These are phyloP conservation scores for Nothobranchius kuhntae DNA, from an alignment of 2,113 vertebrate species.

Conservation along the genomic window DNA sequence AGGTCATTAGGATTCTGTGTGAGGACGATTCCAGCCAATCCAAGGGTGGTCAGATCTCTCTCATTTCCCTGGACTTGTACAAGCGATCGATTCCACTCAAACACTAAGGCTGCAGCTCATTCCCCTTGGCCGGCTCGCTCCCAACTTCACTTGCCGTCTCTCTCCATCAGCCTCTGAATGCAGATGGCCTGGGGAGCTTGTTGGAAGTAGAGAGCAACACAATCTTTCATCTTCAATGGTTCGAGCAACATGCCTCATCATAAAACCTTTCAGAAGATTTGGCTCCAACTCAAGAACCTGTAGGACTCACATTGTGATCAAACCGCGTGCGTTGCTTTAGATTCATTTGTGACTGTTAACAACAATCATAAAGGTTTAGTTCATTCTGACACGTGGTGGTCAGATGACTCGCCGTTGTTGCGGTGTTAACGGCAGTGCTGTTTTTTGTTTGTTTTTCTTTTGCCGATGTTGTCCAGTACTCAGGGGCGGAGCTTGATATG, in stretches of 20 bases:
- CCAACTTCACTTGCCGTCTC: constrained; percentile 28
- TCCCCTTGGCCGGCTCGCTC: constrained; percentile 17
- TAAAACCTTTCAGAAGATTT: constrained; percentile 10
- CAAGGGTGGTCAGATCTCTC: constrained; percentile 56
- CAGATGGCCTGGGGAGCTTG: constrained; percentile 30
- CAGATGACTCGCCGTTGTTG: too few relatives aligned
- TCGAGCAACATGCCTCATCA: neutral
- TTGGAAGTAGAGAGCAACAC: constrained; percentile 5
- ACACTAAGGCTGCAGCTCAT: constrained; percentile 50
- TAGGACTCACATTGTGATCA: neutral
- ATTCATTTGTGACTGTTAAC: too few relatives aligned
- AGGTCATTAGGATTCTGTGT: constrained; percentile 40
- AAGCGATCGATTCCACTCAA: constrained; percentile 66
- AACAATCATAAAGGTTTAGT: too few relatives aligned
- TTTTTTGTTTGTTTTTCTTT: too few relatives aligned
- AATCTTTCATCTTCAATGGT: constrained; percentile 19
- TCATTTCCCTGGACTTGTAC: constrained; percentile 65
- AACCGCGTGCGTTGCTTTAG: too few relatives aligned
- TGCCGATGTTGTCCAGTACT: too few relatives aligned
- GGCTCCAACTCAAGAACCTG: constrained; percentile 25
- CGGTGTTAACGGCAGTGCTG: too few relatives aligned
- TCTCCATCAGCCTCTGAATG: constrained; percentile 39
- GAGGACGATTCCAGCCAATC: constrained; percentile 46
- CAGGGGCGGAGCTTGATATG: too few relatives aligned
- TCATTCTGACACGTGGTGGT: too few relatives aligned